Conservation (phyloP, 2,113 vertebrate species). For the Mus musculus region GRCm39 chr4:79088001-79088500, state of each 20-base stretch:
- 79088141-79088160: no score
- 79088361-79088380: background rate
- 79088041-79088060: background rate
- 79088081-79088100: no score
- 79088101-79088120: background rate
- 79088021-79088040: background rate
- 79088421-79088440: background rate
- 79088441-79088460: background rate
- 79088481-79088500: background rate
- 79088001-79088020: background rate
- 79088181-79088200: background rate
- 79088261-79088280: rapidly evolving
- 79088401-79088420: background rate
- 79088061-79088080: background rate
- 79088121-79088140: no score
- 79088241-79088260: background rate
- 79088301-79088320: no score
- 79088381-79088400: background rate
- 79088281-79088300: background rate
- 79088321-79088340: no score
- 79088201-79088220: no score
- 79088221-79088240: background rate
- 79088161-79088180: no score
- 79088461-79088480: background rate
- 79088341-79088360: no score